Conservation (phyloP, 30 jellyfish, hydroid and myxozoan genomes). For the Hydra vulgaris region DNA sequence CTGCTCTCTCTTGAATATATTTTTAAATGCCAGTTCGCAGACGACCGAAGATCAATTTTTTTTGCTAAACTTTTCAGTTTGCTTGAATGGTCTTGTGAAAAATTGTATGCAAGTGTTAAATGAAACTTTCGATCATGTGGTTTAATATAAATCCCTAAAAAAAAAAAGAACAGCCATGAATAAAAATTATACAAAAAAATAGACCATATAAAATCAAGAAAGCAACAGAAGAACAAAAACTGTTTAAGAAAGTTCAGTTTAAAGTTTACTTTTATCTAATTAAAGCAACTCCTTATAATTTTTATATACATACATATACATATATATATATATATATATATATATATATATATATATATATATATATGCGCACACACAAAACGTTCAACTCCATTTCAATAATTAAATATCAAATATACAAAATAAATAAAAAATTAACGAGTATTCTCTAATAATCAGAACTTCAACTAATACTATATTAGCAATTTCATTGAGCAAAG, state of each 20-base stretch:
- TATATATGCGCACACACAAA: background rate
- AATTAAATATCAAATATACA: too few relatives aligned
- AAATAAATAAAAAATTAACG: too few relatives aligned
- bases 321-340: too few relatives aligned
- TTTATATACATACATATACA: background rate
- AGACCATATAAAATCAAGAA: background rate
- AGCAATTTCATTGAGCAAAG: background rate
- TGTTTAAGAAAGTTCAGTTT: background rate
- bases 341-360: too few relatives aligned
- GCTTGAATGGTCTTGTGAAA: constrained; percentile 47
- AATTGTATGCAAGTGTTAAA: constrained; percentile 82
- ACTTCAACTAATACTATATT: background rate
- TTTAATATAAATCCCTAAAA: constrained; percentile 56
- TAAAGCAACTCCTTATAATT: background rate
- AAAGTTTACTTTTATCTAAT: too few relatives aligned
- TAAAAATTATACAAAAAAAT: background rate
- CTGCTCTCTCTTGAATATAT: constrained; percentile 68
- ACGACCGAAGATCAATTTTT: constrained; percentile 45
- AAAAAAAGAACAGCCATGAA: too few relatives aligned
- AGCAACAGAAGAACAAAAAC: background rate
- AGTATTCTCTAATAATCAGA: background rate
- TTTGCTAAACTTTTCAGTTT: constrained; percentile 52
- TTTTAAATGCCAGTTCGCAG: constrained; percentile 81
- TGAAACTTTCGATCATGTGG: constrained; percentile 83
- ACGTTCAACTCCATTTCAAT: too few relatives aligned